Percentiles rank a stretch among this genome's conserved stretches.
These are phyloP conservation scores for Peucedramus taeniatus DNA, from an alignment of 2,113 vertebrate genomes.

Conservation along the genomic window DNA sequence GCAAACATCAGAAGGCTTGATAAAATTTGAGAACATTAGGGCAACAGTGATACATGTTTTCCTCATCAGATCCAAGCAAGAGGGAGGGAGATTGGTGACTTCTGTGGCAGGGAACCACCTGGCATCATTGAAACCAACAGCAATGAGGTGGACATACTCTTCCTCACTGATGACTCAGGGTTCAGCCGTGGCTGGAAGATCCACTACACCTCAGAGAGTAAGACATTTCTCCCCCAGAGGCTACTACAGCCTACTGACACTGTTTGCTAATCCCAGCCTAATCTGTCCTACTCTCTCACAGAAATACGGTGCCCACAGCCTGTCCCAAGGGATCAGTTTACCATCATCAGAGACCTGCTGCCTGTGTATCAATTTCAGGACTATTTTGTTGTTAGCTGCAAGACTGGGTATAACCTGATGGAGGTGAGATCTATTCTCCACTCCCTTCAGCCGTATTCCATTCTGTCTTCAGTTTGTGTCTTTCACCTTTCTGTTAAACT, in stretches of 20 bases:
- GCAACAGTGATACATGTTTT: background rate
- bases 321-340: slow-evolving; percentile 64
- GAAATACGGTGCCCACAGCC: slow-evolving; percentile 74
- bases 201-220: slow-evolving; percentile 72
- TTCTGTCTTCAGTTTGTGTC: background rate
- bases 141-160: slow-evolving; percentile 73
- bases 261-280: background rate
- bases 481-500: background rate
- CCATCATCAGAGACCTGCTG: slow-evolving; percentile 71
- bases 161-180: slow-evolving; percentile 76
- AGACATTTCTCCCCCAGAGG: background rate
- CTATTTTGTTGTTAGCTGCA: slow-evolving; percentile 71
- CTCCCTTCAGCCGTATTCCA: background rate
- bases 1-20: no score
- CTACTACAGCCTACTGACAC: background rate
- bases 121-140: slow-evolving; percentile 67
- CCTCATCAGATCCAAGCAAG: slow-evolving; percentile 63
- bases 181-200: slow-evolving; percentile 79
- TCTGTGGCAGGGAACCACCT: slow-evolving; percentile 71
- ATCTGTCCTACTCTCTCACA: background rate
- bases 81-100: slow-evolving; percentile 57
- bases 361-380: slow-evolving; percentile 71
- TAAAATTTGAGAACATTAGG: no score
- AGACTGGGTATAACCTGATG: slow-evolving; percentile 71
- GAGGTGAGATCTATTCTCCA: slow-evolving; percentile 62